Conservation (phyloP, 2,113 vertebrate genomes). For the Hippocampus comes region DNA sequence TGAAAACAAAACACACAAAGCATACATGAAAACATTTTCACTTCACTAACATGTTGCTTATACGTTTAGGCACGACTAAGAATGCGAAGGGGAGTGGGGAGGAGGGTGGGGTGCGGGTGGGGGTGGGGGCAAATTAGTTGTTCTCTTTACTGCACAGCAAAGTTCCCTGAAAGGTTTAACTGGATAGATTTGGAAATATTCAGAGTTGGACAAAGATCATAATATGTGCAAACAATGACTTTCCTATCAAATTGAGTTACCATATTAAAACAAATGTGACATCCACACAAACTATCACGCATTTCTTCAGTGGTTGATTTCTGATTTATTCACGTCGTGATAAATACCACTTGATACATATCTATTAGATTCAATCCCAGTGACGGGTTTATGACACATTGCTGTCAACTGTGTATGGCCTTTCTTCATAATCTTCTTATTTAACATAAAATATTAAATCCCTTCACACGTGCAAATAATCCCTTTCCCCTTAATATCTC, state of each 20-base stretch:
- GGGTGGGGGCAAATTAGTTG: not conserved
- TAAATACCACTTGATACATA: no score
- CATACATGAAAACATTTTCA: not conserved
- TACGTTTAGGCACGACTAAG: not conserved
- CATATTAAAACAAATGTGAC: not conserved
- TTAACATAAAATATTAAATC: no score
- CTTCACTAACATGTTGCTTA: not conserved
- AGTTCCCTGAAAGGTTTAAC: not conserved
- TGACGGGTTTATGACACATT: no score
- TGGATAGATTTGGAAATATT: not conserved
- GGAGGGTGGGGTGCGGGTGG: no score
- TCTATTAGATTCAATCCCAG: no score
- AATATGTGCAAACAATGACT: not conserved
- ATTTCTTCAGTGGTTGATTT: no score
- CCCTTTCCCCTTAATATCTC: no score
- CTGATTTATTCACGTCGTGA: no score
- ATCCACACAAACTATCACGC: no score
- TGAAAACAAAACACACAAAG: slow-evolving; percentile 43
- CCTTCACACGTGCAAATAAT: no score
- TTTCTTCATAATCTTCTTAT: no score
- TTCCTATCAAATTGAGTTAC: not conserved
- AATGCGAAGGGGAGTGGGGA: not conserved
- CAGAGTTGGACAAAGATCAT: not conserved
- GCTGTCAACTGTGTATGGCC: no score
- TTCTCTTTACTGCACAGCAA: not conserved